Base-by-base conservation (phyloP, 2,888 invertebrate genomes). In the Trissoscelio sp. region DNA sequence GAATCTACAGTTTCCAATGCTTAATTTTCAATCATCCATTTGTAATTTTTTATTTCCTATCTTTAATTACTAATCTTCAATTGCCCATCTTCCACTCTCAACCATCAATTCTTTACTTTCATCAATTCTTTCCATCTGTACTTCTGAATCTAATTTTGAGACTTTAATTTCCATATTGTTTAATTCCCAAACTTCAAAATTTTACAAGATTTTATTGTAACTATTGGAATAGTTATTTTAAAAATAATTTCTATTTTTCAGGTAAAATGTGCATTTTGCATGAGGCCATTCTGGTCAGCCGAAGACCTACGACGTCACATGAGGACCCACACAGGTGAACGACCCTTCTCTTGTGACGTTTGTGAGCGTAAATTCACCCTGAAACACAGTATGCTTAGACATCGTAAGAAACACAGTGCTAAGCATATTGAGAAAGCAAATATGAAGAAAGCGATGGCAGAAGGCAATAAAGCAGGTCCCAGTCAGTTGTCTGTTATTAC, bases 351-450 rank as follows among this genome's bases (percentile, higher is more conserved):
- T 77, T 98, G 98, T 89, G 97, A 97, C 91, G 95, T 97, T 46
- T 98, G 98, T 91, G 92, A 95, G 37, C 94, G 97, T 4, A 94
- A 96, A 82, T 98, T 98, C 92, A 98, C 98, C 0, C 92, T 98
- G 53, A 98, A 98, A 88, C 98, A 98, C 92, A 97, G 97, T 92
- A 98, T 98, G 98, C 93, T 98, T 84, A 94, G 98, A 0, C 98
- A 98, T 90, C 94, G 97, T 85, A 97, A 97, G 92, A 98, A 97
- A 91, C 98, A 98, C 89, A 78, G 74, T 18, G 53, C 77, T 24
- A 82, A 79, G 34, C 73, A 79, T 51, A 73, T 80, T 7, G 82
- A 82, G 12, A 77, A 79, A n/a, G 73, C 77, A 1, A 79, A 77
- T 18, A 18, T 58, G 55, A 82, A 79, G 28, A 69, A 74, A 9